These are phyloP conservation scores for Sarcophaga subvicina DNA, from an alignment of 2,888 invertebrate species.

Conservation along the genomic window DNA sequence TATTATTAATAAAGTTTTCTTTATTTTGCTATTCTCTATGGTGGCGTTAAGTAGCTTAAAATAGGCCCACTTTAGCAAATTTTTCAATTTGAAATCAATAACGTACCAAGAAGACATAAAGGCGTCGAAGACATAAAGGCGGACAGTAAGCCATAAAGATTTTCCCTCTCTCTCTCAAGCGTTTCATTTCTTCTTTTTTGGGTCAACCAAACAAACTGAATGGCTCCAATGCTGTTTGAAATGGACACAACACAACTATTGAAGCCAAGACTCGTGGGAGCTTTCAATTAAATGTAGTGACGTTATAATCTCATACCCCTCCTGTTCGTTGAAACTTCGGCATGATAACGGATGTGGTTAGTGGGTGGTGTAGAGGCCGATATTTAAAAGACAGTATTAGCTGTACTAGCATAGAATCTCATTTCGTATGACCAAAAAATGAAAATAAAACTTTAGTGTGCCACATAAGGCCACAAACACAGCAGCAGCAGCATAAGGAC, in stretches of 20 bases:
- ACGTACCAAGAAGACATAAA: slow-evolving; percentile 36
- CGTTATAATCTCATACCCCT: not conserved
- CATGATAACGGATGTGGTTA: slow-evolving; percentile 17
- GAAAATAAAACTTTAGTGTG: slow-evolving; percentile 34
- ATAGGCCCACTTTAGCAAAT: slow-evolving; percentile 73
- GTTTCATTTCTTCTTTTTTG: not conserved
- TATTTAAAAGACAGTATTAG: slow-evolving; percentile 16
- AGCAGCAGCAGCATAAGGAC: too few relatives aligned
- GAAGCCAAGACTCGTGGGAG: slow-evolving; percentile 44
- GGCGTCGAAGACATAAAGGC: not conserved
- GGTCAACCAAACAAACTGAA: slow-evolving; percentile 12
- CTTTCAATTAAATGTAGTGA: slow-evolving; percentile 32
- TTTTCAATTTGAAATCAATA: slow-evolving; percentile 78
- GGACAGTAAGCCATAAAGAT: not conserved
- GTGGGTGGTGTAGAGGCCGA: slow-evolving; percentile 5
- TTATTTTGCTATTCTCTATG: slow-evolving; percentile 4
- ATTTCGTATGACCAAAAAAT: not conserved
- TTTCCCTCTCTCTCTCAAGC: slow-evolving; percentile 7
- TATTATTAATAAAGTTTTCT: not conserved
- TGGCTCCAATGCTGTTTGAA: not conserved
- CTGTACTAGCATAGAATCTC: not conserved
- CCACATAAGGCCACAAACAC: too few relatives aligned
- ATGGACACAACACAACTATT: not conserved
- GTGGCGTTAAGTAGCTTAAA: slow-evolving; percentile 48
- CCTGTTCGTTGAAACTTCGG: not conserved